Base-by-base conservation (phyloP, 2,113 vertebrate genomes). In the human (Homo sapiens) region DNA sequence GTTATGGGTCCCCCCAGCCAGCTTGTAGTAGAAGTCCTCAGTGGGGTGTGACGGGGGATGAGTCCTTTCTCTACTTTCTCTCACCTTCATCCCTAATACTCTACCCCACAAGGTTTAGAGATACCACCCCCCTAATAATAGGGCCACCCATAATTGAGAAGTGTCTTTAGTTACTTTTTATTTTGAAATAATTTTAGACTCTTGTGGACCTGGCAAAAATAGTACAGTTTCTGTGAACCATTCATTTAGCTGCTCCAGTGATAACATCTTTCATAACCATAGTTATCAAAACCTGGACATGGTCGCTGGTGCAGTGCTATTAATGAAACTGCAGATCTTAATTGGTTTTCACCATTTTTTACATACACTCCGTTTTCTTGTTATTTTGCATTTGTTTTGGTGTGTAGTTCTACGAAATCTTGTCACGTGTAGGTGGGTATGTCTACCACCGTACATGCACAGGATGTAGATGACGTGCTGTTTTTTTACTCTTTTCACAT, bases 361-460 rank as follows among this genome's bases (percentile, higher is more conserved):
- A 3, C 4, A 4, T 32, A 25, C 8, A 40, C 1, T 59, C 0
- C 1, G 6, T 66, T 61, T n/a, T n/a, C 40, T 48, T 87, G 45
- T 52, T 59, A 59, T 59, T 59, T 75, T n/a, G 59, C 13, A 38
- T 78, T 40, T 22, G 43, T 43, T 40, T 14, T 10, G 1, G 22
- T 22, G 22, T 25, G 4, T 30, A 6, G 27, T 66, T 66, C 27
- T 32, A 2, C 2, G 11, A 66, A 32, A 66, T 66, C 30, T 66
- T 14, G 23, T 61, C 59, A 64, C 27, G 27, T 64, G 0, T 30
- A 32, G 66, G 32, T 35, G 30, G 13, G 38, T 17, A 13, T 68
- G 35, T 35, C 66, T 68, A n/a, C 14, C 32, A n/a, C 66, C 66
- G 17, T 4, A 18, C 32, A 68, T 8, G 16, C 7, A 68, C 14